phyloP scores from a whole-genome alignment of 2,113 vertebrate species.

The Centropristis striata region DNA sequence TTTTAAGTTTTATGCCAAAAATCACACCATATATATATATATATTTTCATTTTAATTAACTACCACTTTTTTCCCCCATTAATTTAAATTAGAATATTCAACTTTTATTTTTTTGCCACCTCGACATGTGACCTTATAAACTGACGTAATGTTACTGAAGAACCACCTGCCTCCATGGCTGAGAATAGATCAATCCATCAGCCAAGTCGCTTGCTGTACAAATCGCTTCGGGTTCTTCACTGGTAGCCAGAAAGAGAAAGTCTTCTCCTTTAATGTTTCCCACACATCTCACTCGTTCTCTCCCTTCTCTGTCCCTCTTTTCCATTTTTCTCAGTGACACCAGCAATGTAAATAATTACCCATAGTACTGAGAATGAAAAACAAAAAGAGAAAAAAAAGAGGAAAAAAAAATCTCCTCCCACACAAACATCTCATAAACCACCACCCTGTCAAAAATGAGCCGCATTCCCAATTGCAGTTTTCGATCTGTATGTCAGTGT shows the following conservation, averaged over 20 bases:
- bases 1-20: too few species aligned
- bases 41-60: too few species aligned
- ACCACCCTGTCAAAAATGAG: conserved; percentile 74
- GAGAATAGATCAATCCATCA: conserved; percentile 23
- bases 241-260: conserved; percentile 15
- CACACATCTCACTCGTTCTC: conserved; percentile 5
- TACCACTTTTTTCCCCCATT: too few species aligned
- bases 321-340: conserved; percentile 48
- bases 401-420: conserved; percentile 36
- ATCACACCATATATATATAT: too few species aligned
- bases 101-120: neutral
- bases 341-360: conserved; percentile 64
- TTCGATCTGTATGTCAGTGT: conserved; percentile 72
- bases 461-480: conserved; percentile 66
- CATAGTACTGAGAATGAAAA: conserved; percentile 37
- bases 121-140: neutral
- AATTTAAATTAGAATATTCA: too few species aligned
- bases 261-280: conserved; percentile 13
- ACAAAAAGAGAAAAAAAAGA: conserved; percentile 41
- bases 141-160: conserved; percentile 16
- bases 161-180: neutral
- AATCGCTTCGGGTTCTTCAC: neutral
- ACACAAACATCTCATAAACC: conserved; percentile 73
- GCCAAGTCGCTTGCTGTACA: neutral
- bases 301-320: neutral